Evolutionary conservation across 2,797 vertebrate species (phyloP), one percentile per base, ranked within the genome.

Genomic region (Steatocranus sp.): DNA sequence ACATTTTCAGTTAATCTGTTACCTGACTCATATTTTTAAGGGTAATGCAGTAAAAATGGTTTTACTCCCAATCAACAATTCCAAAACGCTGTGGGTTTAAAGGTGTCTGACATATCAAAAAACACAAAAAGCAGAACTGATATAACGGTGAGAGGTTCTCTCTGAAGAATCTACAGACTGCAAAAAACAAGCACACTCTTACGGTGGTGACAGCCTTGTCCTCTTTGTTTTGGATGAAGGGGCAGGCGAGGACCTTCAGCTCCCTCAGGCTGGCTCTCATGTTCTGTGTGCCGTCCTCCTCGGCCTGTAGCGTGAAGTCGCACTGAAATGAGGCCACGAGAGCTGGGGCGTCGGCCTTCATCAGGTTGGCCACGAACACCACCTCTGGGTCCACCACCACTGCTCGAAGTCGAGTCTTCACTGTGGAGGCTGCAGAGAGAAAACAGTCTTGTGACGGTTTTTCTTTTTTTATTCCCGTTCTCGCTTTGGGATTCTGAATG

Each of bases 311-410:
- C 5, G 54, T 93, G 20, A 98, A 93, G 87, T 97, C 97, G 81
- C 98, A 98, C 82, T 98, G 98, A 90, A 99, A 96, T 0, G 97
- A 98, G 32, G 96, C 96, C 10, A 97, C 94, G 8, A 99, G 94
- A 11, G 98, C 97, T 0, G 99, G 98, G 3, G 98, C 97, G 8
- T 98, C 96, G 0, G 97, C 97, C 74, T 90, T 98, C 87, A 96
- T 97, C 88, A 99, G 94, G 88, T 86, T 98, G 75, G 98, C 98
- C 77, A 99, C 98, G 77, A 99, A 99, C 11, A 99, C 97, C 82
- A 99, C 96, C 94, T 99, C 98, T 1, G 98, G 99, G 90, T 99
- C 98, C 87, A 97, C 91, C 61, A 99, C 93, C 83, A 97, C 96
- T 1, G 93, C 97, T 46, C 95, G 96, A n/a, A 99, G 25, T 12